These are phyloP conservation scores for Sigmodon hispidus DNA, from an alignment of 2,113 vertebrate species.

Conservation along the genomic window DNA sequence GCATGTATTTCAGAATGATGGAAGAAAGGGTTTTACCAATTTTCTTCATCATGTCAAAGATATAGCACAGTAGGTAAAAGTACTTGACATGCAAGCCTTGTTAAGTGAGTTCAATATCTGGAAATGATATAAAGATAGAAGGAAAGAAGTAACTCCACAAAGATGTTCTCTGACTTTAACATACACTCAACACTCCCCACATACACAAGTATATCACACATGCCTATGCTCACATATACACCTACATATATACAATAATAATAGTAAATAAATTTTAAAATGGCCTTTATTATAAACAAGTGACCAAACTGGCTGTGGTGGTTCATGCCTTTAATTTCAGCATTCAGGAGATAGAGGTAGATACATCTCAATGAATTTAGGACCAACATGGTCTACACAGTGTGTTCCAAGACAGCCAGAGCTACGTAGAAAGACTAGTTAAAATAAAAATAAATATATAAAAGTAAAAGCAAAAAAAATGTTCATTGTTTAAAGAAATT, in stretches of 20 bases:
- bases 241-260: background rate
- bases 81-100: background rate
- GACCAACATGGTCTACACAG: background rate
- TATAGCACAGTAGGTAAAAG: background rate
- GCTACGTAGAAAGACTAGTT: background rate
- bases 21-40: background rate
- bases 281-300: background rate
- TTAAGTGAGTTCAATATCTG: background rate
- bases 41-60: background rate
- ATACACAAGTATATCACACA: background rate
- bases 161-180: background rate
- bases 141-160: background rate
- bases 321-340: background rate
- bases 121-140: background rate
- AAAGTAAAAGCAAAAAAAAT: background rate
- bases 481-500: background rate
- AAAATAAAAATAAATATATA: background rate
- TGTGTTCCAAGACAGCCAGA: background rate
- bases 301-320: background rate
- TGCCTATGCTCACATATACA: background rate
- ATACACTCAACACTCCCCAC: background rate
- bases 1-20: background rate
- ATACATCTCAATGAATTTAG: background rate
- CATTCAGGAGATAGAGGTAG: background rate
- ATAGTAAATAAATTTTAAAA: background rate